These are phyloP conservation scores for Podargus strigoides DNA, from an alignment of 2,797 vertebrate genomes.

Conservation along the genomic window DNA sequence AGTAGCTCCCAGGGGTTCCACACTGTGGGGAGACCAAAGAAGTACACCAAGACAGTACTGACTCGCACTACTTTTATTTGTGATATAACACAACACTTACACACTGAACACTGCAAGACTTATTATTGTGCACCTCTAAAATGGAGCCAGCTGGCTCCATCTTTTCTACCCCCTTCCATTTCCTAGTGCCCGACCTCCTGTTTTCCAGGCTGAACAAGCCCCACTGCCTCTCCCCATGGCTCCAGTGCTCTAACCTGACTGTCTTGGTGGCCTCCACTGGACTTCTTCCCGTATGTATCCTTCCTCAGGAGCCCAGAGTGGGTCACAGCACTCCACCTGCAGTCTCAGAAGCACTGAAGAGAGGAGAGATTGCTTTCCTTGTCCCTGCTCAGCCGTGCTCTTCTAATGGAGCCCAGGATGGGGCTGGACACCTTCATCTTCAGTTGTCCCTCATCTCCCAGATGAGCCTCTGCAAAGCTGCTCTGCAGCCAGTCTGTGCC, in stretches of 20 bases:
- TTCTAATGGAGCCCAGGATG: neutral
- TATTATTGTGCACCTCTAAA: accelerated
- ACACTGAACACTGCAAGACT: neutral
- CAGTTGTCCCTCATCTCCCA: neutral
- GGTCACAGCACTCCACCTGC: neutral
- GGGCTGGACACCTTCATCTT: neutral
- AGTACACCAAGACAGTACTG: neutral
- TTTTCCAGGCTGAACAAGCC: neutral
- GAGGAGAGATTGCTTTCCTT: neutral
- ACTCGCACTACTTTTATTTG: neutral
- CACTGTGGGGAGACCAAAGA: neutral
- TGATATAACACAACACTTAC: neutral
- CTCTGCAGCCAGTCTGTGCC: accelerated
- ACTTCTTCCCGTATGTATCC: accelerated
- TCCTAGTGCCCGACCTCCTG: neutral
- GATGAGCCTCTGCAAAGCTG: neutral
- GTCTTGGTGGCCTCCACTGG: neutral
- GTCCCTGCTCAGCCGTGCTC: neutral
- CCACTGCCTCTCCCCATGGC: accelerated
- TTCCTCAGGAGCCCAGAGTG: neutral
- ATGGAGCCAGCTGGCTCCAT: neutral
- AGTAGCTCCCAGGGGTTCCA: neutral
- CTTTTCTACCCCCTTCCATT: accelerated
- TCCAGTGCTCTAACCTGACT: neutral
- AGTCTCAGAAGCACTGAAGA: accelerated